A percentile compares a stretch with the other conserved stretches of the same genome.
Evolutionary conservation across 2,113 vertebrate species (phyloP).

Genomic region (Apus apus): DNA sequence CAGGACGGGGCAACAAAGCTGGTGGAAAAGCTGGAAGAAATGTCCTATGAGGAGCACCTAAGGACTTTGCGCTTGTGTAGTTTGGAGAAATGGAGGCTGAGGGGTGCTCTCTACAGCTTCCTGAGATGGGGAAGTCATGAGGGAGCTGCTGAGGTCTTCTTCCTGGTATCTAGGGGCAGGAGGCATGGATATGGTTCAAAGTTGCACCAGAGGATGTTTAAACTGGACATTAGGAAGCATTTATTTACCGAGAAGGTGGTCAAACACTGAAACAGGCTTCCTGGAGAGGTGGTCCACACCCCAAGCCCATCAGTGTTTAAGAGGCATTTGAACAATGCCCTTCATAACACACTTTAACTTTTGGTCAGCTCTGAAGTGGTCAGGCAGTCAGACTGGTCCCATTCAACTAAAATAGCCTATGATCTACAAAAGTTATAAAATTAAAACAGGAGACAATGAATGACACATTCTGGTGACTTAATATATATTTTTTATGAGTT

Average conservation of each 20-base stretch:
- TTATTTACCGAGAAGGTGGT: background rate
- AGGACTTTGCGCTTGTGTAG: background rate
- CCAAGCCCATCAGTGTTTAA: background rate
- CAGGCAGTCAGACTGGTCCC: background rate
- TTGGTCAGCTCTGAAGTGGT: background rate
- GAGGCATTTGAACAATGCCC: background rate
- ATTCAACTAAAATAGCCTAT: background rate
- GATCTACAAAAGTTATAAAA: background rate
- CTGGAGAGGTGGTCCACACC: background rate
- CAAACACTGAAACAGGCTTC: background rate
- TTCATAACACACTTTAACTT: background rate
- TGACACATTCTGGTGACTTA: background rate
- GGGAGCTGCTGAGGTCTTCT: background rate
- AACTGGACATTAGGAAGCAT: background rate
- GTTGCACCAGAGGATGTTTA: background rate
- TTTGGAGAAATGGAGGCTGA: background rate
- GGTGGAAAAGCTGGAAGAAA: background rate
- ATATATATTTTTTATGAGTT: conserved; percentile 1
- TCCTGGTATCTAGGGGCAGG: background rate
- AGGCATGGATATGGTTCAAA: background rate
- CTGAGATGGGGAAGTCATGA: background rate
- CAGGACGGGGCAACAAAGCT: background rate
- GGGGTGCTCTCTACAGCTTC: background rate
- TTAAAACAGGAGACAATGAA: background rate
- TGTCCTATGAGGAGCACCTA: background rate